Percentiles rank a stretch among this genome's conserved stretches.
Evolutionary conservation across 1,140 invertebrate genomes (phyloP).

Genomic region (Bombyx mandarina): DNA sequence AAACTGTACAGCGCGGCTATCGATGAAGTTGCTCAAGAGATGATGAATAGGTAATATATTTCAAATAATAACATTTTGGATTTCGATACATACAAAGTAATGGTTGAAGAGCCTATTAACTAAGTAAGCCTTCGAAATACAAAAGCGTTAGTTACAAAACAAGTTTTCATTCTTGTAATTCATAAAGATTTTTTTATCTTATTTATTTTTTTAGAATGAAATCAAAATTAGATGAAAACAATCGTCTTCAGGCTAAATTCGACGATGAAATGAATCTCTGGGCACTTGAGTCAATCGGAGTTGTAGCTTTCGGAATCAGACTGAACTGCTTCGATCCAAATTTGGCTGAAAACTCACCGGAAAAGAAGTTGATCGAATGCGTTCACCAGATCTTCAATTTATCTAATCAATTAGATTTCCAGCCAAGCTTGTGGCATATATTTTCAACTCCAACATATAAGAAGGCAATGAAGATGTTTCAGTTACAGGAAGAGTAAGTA

Average conservation of each 20-base stretch:
- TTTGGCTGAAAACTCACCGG: slow-evolving; percentile 67
- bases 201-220: slow-evolving; percentile 57
- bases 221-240: slow-evolving; percentile 61
- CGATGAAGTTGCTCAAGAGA: slow-evolving; percentile 50
- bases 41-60: slow-evolving; percentile 28
- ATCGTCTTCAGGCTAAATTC: slow-evolving; percentile 72
- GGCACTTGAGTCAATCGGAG: slow-evolving; percentile 78
- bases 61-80: not conserved
- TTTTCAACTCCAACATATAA: slow-evolving; percentile 72
- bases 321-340: slow-evolving; percentile 73
- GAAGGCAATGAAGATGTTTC: slow-evolving; percentile 52
- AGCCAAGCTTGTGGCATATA: slow-evolving; percentile 74
- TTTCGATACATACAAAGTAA: not conserved
- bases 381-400: slow-evolving; percentile 73
- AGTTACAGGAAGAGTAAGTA: slow-evolving; percentile 24
- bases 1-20: slow-evolving; percentile 52
- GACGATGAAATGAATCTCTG: slow-evolving; percentile 76
- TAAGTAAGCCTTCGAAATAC: not conserved
- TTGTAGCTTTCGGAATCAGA: slow-evolving; percentile 78
- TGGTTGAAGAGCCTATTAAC: not conserved
- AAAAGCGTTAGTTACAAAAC: not conserved
- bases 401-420: slow-evolving; percentile 72
- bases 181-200: not conserved
- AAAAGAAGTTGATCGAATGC: slow-evolving; percentile 49
- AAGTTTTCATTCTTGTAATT: not conserved